Percentiles rank a stretch among this genome's conserved stretches.
phyloP scores from a whole-genome alignment of 1,140 invertebrate genomes.

The Drosophila pseudoobscura region DNA sequence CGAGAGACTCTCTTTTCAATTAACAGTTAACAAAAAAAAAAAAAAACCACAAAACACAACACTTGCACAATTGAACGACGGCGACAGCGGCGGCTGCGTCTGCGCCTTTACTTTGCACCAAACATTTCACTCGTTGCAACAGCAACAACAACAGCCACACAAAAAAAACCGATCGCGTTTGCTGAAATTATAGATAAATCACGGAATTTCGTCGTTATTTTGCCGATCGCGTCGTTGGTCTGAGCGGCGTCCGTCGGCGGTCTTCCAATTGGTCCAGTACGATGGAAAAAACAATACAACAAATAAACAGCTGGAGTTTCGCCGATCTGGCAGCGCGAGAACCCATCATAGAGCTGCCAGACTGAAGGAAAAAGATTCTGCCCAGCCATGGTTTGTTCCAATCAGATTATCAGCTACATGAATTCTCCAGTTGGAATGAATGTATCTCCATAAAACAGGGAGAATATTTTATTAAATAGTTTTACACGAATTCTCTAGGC shows the following conservation, averaged over 20 bases:
- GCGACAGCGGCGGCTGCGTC: conserved; percentile 49
- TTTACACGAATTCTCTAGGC: too few relatives aligned
- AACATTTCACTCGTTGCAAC: neutral
- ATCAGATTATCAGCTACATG: too few relatives aligned
- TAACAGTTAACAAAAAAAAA: conserved; percentile 5
- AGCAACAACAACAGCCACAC: conserved; percentile 27
- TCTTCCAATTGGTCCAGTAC: conserved; percentile 51
- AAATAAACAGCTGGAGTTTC: conserved; percentile 26
- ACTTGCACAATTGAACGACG: conserved; percentile 52
- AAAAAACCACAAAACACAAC: conserved; percentile 34
- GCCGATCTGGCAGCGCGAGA: too few relatives aligned
- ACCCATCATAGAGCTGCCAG: too few relatives aligned
- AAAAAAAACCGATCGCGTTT: conserved; percentile 18
- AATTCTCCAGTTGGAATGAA: too few relatives aligned
- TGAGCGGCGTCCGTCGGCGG: conserved; percentile 4
- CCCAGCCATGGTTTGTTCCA: too few relatives aligned
- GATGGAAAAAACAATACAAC: conserved; percentile 21
- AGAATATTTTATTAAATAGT: too few relatives aligned
- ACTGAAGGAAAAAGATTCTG: too few relatives aligned
- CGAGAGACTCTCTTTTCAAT: conserved; percentile 1
- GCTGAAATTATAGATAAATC: conserved; percentile 6
- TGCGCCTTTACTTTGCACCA: conserved; percentile 60
- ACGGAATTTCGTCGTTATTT: conserved; percentile 23
- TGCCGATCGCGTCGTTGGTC: conserved; percentile 32
- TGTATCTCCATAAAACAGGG: too few relatives aligned